These are phyloP conservation scores for Orchestia grillus DNA, from an alignment of 1,140 invertebrate species.

Conservation along the genomic window DNA sequence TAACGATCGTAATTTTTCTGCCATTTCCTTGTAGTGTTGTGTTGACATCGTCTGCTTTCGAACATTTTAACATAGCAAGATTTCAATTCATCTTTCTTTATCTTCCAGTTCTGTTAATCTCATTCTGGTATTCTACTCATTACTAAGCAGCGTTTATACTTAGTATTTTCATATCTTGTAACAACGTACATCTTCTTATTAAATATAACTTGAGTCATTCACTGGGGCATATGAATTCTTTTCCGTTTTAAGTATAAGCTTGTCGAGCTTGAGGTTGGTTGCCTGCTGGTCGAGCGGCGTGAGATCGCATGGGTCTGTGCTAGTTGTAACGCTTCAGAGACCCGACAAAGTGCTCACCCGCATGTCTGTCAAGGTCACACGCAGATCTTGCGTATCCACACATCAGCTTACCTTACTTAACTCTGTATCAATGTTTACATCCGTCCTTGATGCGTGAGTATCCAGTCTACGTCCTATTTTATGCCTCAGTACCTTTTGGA, in stretches of 20 bases:
- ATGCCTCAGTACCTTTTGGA: neutral
- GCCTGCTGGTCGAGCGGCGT: neutral
- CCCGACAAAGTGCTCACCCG: neutral
- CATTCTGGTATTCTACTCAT: neutral
- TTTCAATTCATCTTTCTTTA: too few species aligned
- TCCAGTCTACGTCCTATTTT: neutral
- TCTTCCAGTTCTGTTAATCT: neutral
- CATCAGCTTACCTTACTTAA: neutral
- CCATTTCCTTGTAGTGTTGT: neutral
- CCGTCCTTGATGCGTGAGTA: neutral
- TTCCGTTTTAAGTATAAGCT: neutral
- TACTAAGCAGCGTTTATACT: neutral
- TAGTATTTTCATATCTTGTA: neutral
- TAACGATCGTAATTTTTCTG: neutral
- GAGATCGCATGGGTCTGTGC: neutral
- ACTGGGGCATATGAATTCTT: neutral
- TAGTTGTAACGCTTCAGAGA: neutral
- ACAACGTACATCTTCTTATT: neutral
- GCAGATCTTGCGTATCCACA: neutral
- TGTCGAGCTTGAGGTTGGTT: neutral
- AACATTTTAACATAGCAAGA: neutral
- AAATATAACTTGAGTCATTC: neutral
- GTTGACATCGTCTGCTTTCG: neutral
- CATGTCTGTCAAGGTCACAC: neutral
- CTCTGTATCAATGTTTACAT: neutral